Conservation (phyloP, 2,888 invertebrate species). For the Dyspetes luteomarginatus region DNA sequence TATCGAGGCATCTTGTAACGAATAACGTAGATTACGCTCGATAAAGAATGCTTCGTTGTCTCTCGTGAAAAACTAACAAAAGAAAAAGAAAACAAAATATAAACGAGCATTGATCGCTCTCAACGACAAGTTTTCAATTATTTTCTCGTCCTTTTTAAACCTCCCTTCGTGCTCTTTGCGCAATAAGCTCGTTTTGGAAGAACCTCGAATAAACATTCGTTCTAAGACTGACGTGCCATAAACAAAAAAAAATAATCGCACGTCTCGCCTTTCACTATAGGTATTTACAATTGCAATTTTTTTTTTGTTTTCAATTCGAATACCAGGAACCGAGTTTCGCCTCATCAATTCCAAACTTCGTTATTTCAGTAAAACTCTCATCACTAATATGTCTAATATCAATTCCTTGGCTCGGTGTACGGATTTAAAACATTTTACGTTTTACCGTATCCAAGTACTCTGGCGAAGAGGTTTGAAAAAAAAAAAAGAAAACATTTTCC, state of each 20-base stretch:
- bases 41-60: neutral
- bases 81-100: constrained; percentile 26
- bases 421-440: neutral
- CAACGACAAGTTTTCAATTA: constrained; percentile 12
- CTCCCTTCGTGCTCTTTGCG: constrained; percentile 11
- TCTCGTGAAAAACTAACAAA: constrained; percentile 20
- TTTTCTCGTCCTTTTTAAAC: constrained; percentile 31
- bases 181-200: constrained; percentile 59
- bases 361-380: constrained; percentile 11
- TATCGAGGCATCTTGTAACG: constrained; percentile 14
- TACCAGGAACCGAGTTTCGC: constrained; percentile 73
- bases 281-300: constrained; percentile 52
- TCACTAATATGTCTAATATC: constrained; percentile 45
- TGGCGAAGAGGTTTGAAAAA: neutral
- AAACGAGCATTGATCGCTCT: constrained; percentile 44
- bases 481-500: constrained; percentile 12
- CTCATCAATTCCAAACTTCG: constrained; percentile 72
- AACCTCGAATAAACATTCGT: constrained; percentile 58
- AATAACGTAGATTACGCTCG: constrained; percentile 28
- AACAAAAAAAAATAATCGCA: neutral
- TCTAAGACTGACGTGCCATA: constrained; percentile 19
- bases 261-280: constrained; percentile 26
- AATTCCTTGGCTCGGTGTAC: constrained; percentile 37
- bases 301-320: constrained; percentile 67
- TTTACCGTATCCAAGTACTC: neutral